Evolutionary conservation across 2,797 vertebrate species (phyloP).

Genomic region (Malacoctenus gilli): DNA sequence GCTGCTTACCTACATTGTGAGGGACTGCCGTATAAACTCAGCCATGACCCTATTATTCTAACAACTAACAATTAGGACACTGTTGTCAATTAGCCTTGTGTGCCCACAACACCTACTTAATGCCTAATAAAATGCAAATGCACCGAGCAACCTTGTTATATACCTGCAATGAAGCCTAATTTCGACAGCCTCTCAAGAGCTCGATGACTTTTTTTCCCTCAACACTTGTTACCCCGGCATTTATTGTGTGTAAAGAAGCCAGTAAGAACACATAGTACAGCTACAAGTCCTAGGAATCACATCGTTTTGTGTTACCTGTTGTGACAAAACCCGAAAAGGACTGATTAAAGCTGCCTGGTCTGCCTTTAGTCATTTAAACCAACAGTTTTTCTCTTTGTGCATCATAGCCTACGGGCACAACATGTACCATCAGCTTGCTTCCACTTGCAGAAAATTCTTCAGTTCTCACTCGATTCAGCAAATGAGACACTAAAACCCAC

Average conservation of each 20-base stretch:
- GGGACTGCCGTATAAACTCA: constrained; percentile 41
- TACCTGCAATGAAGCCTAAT: constrained; percentile 10
- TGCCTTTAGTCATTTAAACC: constrained; percentile 53
- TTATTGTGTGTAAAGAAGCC: constrained; percentile 17
- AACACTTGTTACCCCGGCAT: not conserved
- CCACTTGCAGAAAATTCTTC: not conserved
- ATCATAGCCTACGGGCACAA: constrained; percentile 50
- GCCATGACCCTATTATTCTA: constrained; percentile 32
- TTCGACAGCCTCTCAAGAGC: constrained; percentile 19
- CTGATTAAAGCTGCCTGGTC: constrained; percentile 55
- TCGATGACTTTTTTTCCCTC: constrained; percentile 7
- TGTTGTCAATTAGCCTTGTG: constrained; percentile 47
- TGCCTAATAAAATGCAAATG: constrained; percentile 29
- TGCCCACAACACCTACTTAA: constrained; percentile 28
- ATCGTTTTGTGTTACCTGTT: constrained; percentile 38
- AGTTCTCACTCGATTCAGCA: constrained; percentile 22
- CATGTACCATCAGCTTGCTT: constrained; percentile 34
- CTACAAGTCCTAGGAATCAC: constrained; percentile 21
- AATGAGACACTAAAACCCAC: constrained; percentile 19
- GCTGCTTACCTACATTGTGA: constrained; percentile 10
- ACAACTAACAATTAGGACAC: constrained; percentile 39
- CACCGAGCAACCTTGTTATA: constrained; percentile 33
- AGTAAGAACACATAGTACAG: constrained; percentile 18
- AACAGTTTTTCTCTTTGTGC: constrained; percentile 37
- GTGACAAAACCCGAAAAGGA: constrained; percentile 39